Percentiles rank a stretch among this genome's conserved stretches.
phyloP scores from a whole-genome alignment of 2,797 vertebrate species.

The Acanthurus tractus region DNA sequence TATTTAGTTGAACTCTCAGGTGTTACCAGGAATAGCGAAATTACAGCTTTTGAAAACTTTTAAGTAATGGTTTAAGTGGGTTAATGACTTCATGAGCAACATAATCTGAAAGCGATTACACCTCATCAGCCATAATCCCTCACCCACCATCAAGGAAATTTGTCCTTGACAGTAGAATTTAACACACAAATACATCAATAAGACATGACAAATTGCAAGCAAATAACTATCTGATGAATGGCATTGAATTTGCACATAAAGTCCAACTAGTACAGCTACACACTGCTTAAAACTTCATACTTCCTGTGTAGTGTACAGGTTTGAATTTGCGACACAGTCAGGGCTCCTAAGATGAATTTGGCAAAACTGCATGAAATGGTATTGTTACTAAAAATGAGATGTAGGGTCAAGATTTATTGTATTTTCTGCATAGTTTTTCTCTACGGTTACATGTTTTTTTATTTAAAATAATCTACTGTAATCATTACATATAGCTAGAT shows the following conservation, averaged over 20 bases:
- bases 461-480: not conserved
- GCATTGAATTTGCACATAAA: not conserved
- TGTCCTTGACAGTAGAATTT: not conserved
- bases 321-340: not conserved
- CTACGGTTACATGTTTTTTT: not conserved
- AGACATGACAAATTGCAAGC: not conserved
- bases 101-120: too few species aligned
- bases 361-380: not conserved
- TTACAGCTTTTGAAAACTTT: too few species aligned
- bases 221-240: not conserved
- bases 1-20: too few species aligned
- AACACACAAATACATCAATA: not conserved
- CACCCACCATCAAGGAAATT: not conserved
- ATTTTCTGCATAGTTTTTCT: not conserved
- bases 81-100: too few species aligned
- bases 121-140: too few species aligned
- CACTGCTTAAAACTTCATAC: too few species aligned
- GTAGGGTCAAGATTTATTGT: not conserved
- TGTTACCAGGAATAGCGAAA: too few species aligned
- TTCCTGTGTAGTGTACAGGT: not conserved
- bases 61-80: too few species aligned
- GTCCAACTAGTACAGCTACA: not conserved
- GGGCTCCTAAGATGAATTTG: not conserved
- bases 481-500: not conserved
- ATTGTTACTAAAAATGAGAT: not conserved